Evolutionary conservation across 2,113 vertebrate species (phyloP), one percentile per base, ranked within the genome.

Genomic region (Microcebus griseorufus): DNA sequence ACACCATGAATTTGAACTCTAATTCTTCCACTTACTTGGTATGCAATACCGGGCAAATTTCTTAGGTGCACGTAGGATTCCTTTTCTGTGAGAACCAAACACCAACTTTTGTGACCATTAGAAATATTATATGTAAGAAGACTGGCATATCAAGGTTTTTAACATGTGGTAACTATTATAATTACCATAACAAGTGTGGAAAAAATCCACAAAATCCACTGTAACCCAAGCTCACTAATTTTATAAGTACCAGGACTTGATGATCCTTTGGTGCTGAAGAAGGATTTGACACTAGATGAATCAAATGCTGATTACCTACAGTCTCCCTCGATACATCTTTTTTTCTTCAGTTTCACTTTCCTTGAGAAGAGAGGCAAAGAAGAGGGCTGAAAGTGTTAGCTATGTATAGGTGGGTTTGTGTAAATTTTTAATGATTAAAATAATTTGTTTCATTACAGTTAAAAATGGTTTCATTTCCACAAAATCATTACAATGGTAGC

Each of bases 401-500:
- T 80, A 81, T 18, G 0, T 53, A 60, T 8, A 88, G 3, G 1
- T 64, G 32, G 34, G 18, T 78, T 73, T 93, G 12, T 22, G 6
- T 27, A 67, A 23, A 65, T 25, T 69, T 75, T 95, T 69, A 62
- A 69, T 69, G 58, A 87, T 45, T 85, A 64, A 87, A 87, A 86
- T 78, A 83, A 69, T 55, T 67, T 83, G 17, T 89, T 69, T 14
- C 90, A 51, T 32, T 72, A 55, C 9, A 64, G 20, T 69, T 64
- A 32, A 69, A 81, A 90, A 48, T 23, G 11, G 9, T 65, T 75
- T 83, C 20, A 69, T 37, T 67, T 86, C 25, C 80, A 94, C 62
- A 95, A 92, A 95, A 83, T 53, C 60, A 80, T 90, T 72, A 88
- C 12, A 53, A 95, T 42, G 23, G 16, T 48, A 80, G 23, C 12